Evolutionary conservation across 2,113 vertebrate species (phyloP), one percentile per base, ranked within the genome.

Genomic region (Toxotes jaculatrix): DNA sequence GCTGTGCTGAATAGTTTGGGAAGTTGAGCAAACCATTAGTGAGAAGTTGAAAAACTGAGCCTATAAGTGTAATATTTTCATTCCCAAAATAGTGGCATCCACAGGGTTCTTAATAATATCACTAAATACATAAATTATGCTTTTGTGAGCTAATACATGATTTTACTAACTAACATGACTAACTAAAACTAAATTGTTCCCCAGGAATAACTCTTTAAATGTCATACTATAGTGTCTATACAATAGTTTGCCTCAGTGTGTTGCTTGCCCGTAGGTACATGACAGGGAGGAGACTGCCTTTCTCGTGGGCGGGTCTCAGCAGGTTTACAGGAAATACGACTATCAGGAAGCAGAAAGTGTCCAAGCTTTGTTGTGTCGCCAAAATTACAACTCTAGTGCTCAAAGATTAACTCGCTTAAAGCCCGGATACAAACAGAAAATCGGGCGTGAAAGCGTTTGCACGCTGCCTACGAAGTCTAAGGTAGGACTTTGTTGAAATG

Each of bases 311-410:
- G 92, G 87, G 53, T 1, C 70, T 17, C 47, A 1, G 13, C 88
- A 86, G 85, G 74, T 89, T 95, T 91, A 92, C 93, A 94, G 94
- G 94, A 95, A 95, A 84, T 66, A 55, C 62, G 75, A 88, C 38
- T 36, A 91, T 86, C 90, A 95, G 94, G 94, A 95, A 95, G 94
- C 93, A 77, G 36, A 87, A 42, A 27, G 56, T 74, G 82, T 85
- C 63, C 17, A 5, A 83, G 82, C 74, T 75, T 79, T 79, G 60
- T 83, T 83, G 34, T 74, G 43, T 79, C 80, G 82, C 36, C 36
- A 45, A 53, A 42, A 21, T 16, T 9, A 32, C 4, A 13, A 45
- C 11, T 23, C 0, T 12, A 43, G 5, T 34, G 16, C 73, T 21
- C 1, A 61, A 47, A 70, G 19, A 60, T 75, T 57, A 65, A 49